Evolutionary conservation across 1,140 invertebrate genomes (phyloP).

Genomic region (Xylocopa sonorina): DNA sequence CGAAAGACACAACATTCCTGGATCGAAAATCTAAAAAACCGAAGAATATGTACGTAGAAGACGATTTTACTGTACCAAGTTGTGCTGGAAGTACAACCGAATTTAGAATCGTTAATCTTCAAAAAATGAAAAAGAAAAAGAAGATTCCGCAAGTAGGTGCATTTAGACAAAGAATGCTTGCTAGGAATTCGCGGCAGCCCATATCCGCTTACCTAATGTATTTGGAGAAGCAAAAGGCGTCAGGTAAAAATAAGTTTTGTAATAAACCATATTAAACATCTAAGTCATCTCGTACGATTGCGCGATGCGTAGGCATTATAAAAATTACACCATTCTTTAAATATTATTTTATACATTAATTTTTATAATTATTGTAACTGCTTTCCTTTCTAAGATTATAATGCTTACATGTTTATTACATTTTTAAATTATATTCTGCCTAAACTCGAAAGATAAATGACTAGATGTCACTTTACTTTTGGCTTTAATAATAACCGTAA

Average conservation of each 20-base stretch:
- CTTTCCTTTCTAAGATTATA: background rate
- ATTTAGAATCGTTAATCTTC: slow-evolving; percentile 63
- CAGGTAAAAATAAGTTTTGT: slow-evolving; percentile 6
- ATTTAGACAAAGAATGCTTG: slow-evolving; percentile 67
- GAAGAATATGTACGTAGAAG: slow-evolving; percentile 27
- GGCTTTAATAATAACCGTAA: background rate
- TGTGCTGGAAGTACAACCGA: slow-evolving; percentile 62
- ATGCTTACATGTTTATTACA: background rate
- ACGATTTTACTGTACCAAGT: slow-evolving; percentile 48
- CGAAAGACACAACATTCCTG: slow-evolving; percentile 21
- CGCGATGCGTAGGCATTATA: background rate
- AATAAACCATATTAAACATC: background rate
- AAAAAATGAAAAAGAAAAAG: slow-evolving; percentile 53
- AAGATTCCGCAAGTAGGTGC: background rate
- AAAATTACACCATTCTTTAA: slow-evolving; percentile 1
- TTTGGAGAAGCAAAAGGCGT: slow-evolving; percentile 63
- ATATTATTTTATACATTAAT: background rate
- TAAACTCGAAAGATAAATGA: background rate
- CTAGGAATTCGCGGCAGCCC: slow-evolving; percentile 62
- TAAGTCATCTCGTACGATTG: background rate
- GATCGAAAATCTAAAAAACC: background rate
- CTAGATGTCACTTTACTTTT: background rate
- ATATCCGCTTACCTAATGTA: slow-evolving; percentile 61
- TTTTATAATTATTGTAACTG: background rate
- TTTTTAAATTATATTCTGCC: background rate